These are phyloP conservation scores for Darevskia nairensis DNA, from an alignment of 2,797 vertebrate genomes.

Conservation along the genomic window DNA sequence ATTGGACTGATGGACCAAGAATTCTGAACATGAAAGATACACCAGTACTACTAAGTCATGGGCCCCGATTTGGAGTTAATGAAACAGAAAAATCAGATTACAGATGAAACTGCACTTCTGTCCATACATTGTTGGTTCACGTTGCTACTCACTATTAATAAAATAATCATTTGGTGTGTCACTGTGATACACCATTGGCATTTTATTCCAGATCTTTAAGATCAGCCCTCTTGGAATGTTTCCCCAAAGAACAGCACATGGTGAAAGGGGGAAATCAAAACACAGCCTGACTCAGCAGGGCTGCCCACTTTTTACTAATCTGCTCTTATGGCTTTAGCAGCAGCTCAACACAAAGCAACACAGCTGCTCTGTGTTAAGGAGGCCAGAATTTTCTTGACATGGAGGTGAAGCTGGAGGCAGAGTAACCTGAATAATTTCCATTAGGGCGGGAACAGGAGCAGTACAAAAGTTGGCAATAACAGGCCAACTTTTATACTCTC, in stretches of 20 bases:
- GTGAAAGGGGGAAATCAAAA: not conserved
- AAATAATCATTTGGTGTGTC: not conserved
- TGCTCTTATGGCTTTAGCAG: not conserved
- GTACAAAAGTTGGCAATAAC: not conserved
- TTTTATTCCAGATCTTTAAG: too few relatives aligned
- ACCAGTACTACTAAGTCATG: not conserved
- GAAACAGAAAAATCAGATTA: not conserved
- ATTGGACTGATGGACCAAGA: not conserved
- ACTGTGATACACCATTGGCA: too few relatives aligned
- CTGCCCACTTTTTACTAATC: not conserved
- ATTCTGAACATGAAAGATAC: not conserved
- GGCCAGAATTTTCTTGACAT: not conserved
- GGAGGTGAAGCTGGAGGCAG: not conserved
- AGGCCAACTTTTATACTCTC: not conserved
- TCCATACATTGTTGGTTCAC: not conserved
- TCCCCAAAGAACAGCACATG: not conserved
- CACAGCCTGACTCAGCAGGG: not conserved
- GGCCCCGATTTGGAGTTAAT: not conserved
- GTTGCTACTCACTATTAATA: not conserved
- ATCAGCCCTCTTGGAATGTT: not conserved
- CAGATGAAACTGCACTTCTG: not conserved
- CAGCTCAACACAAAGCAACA: not conserved
- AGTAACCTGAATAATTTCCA: not conserved
- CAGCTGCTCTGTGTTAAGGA: not conserved
- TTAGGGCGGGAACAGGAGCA: not conserved